Evolutionary conservation across 2,113 vertebrate species (phyloP).

Genomic region (Rhodinocichla rosea): DNA sequence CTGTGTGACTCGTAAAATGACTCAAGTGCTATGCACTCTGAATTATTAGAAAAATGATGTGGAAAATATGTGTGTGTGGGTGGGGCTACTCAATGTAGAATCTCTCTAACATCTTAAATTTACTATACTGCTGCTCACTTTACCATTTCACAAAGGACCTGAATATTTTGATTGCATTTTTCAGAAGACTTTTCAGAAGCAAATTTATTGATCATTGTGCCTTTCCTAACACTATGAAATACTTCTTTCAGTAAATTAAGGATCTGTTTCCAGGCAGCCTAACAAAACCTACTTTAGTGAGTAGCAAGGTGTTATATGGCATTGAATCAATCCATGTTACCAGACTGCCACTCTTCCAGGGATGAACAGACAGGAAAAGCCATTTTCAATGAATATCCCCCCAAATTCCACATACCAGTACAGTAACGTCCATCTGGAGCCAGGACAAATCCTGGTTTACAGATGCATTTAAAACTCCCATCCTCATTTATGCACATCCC

Average conservation of each 20-base stretch:
- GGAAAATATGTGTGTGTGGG: background rate
- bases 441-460: slow-evolving; percentile 78
- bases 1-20: rapidly evolving
- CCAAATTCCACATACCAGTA: slow-evolving; percentile 61
- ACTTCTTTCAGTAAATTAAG: background rate
- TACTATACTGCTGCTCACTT: background rate
- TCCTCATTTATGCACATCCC: slow-evolving; percentile 85
- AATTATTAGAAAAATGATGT: background rate
- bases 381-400: background rate
- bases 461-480: slow-evolving; percentile 82
- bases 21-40: background rate
- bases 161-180: background rate
- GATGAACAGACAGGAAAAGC: background rate
- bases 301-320: background rate
- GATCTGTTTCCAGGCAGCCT: background rate
- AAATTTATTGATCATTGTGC: background rate
- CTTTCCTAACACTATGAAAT: background rate
- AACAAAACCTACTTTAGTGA: background rate
- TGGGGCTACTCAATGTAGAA: background rate
- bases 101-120: background rate
- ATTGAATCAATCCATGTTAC: background rate
- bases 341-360: background rate
- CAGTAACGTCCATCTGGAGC: slow-evolving; percentile 75
- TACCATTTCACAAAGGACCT: background rate
- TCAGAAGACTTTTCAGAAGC: background rate